Percentiles rank a stretch among this genome's conserved stretches.
phyloP scores from a whole-genome alignment of 1,140 invertebrate species.

The Zaprionus kolodkinae region DNA sequence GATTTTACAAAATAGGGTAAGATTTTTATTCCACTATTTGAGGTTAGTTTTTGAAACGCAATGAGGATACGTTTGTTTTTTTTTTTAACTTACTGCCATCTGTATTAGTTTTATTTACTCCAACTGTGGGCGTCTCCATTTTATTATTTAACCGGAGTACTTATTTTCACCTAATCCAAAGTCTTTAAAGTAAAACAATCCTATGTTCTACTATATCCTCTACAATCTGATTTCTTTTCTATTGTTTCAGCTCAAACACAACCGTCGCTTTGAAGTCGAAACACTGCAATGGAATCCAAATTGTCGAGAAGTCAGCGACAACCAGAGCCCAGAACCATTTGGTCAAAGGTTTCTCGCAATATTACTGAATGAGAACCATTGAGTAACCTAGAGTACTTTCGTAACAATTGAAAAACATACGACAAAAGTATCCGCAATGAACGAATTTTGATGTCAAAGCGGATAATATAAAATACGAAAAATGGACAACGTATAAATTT shows the following conservation, averaged over 20 bases:
- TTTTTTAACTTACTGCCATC: conserved; percentile 59
- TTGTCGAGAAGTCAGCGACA: conserved; percentile 40
- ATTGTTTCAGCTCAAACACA: conserved; percentile 44
- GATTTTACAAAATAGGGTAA: neutral
- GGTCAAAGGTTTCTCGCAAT: conserved; percentile 62
- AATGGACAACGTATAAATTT: too few species aligned
- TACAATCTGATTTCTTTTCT: neutral
- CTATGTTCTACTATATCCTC: neutral
- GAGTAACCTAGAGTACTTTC: conserved; percentile 14
- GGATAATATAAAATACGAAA: neutral
- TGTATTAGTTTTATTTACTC: conserved; percentile 42
- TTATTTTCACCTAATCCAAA: neutral
- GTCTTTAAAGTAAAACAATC: neutral
- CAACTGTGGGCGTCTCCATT: conserved; percentile 54
- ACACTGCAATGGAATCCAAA: conserved; percentile 60
- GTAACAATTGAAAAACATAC: neutral
- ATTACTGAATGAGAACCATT: conserved; percentile 15
- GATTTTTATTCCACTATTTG: neutral
- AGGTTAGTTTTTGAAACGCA: neutral
- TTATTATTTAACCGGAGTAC: neutral
- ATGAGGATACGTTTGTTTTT: neutral
- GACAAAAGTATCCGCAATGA: neutral
- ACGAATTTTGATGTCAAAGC: conserved; percentile 7
- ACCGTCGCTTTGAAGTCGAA: conserved; percentile 65
- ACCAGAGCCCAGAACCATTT: conserved; percentile 38